phyloP scores from a whole-genome alignment of 1,140 invertebrate genomes.

The Eufriesea mexicana region DNA sequence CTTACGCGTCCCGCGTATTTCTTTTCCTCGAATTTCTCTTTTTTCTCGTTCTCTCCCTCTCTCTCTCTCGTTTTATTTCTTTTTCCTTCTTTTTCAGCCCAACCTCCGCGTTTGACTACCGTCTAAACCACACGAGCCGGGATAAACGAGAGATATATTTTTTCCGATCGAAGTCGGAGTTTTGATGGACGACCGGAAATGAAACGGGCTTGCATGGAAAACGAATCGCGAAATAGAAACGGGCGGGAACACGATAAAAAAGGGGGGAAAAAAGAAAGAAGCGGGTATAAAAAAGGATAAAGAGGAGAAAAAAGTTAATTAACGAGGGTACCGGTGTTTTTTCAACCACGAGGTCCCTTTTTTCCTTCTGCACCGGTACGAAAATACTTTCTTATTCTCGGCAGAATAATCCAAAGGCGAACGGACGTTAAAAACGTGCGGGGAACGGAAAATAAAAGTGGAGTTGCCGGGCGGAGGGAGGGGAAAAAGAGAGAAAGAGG shows the following conservation, averaged over 20 bases:
- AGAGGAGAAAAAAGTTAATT: background rate
- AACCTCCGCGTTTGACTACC: background rate
- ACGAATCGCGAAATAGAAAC: background rate
- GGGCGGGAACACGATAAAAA: background rate
- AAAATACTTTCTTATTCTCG: too few relatives aligned
- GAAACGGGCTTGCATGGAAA: slow-evolving; percentile 12
- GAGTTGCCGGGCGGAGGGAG: background rate
- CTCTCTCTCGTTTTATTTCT: background rate
- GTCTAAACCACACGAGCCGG: background rate
- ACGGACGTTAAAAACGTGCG: background rate
- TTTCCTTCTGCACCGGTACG: too few relatives aligned
- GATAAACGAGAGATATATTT: slow-evolving; percentile 14
- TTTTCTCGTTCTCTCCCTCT: background rate
- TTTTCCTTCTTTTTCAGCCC: background rate
- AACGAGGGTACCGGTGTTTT: background rate
- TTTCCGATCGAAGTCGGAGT: background rate
- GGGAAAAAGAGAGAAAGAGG: background rate
- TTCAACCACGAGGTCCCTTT: background rate
- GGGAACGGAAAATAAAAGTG: background rate
- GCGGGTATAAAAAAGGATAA: too few relatives aligned
- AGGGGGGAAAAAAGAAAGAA: too few relatives aligned
- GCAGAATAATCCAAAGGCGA: background rate
- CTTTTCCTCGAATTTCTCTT: background rate
- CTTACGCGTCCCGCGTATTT: background rate
- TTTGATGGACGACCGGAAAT: slow-evolving; percentile 31